Evolutionary conservation across 2,113 vertebrate species (phyloP).

Genomic region (Ceratotherium simum): DNA sequence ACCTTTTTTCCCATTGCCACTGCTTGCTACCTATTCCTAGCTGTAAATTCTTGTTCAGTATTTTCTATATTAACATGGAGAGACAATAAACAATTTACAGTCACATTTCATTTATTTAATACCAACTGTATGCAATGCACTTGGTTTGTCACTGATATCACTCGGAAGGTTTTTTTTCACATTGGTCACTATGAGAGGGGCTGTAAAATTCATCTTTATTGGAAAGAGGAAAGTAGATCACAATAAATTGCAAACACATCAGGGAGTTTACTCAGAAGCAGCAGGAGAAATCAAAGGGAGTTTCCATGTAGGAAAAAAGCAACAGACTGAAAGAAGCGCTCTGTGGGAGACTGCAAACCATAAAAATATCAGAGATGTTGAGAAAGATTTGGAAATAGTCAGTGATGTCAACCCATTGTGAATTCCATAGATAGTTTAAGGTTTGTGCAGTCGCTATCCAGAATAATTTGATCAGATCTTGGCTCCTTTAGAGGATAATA

Average conservation of each 20-base stretch:
- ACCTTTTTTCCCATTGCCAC: not conserved
- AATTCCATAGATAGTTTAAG: slow-evolving; percentile 24
- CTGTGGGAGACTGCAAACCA: slow-evolving; percentile 61
- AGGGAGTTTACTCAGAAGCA: slow-evolving; percentile 77
- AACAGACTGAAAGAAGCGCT: slow-evolving; percentile 59
- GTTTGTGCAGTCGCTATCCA: slow-evolving; percentile 55
- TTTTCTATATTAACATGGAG: slow-evolving; percentile 1
- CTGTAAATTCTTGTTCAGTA: not conserved
- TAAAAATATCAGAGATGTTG: slow-evolving; percentile 67
- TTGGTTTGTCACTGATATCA: not conserved
- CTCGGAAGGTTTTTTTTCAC: not conserved
- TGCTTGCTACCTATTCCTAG: not conserved
- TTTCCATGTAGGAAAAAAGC: slow-evolving; percentile 77
- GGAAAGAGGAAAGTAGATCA: slow-evolving; percentile 63
- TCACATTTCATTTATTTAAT: slow-evolving; percentile 37
- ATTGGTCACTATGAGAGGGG: slow-evolving; percentile 40
- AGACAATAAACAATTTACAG: not conserved
- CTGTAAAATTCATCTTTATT: slow-evolving; percentile 73
- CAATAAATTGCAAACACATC: slow-evolving; percentile 64
- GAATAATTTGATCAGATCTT: slow-evolving; percentile 53
- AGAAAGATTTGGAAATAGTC: slow-evolving; percentile 74
- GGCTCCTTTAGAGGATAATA: slow-evolving; percentile 63
- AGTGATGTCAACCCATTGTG: slow-evolving; percentile 42
- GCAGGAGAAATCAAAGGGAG: slow-evolving; percentile 63
- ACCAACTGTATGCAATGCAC: not conserved